Percentiles rank a stretch among this genome's conserved stretches.
Conservation (phyloP, 2,113 vertebrate species). For the Aldabrachelys gigantea region DNA sequence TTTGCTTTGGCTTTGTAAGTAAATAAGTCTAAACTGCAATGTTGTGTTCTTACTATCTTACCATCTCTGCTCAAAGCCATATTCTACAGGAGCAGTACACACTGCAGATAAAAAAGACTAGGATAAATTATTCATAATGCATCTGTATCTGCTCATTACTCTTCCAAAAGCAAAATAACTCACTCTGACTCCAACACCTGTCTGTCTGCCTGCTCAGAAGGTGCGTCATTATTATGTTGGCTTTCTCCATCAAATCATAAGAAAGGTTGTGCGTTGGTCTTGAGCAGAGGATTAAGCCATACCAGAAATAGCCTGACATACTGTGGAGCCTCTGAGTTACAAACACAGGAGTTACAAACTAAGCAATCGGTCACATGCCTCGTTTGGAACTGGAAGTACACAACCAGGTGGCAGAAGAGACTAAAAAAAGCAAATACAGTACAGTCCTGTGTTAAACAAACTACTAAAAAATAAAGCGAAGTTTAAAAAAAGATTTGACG, state of each 20-base stretch:
- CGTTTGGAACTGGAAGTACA: too few relatives aligned
- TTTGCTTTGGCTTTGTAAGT: constrained; percentile 39
- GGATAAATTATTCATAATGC: constrained; percentile 68
- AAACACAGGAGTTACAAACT: too few relatives aligned
- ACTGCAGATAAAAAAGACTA: constrained; percentile 59
- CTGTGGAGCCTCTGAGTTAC: too few relatives aligned
- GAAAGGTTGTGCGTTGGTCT: constrained; percentile 39
- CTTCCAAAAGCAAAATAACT: constrained; percentile 64
- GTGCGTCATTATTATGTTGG: constrained; percentile 63
- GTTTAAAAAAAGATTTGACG: too few relatives aligned
- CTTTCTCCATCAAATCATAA: constrained; percentile 65
- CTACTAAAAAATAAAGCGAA: too few relatives aligned
- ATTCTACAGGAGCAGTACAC: constrained; percentile 43
- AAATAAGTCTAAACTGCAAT: constrained; percentile 55
- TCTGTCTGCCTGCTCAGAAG: constrained; percentile 47
- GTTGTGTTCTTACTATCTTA: constrained; percentile 58
- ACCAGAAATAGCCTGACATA: neutral
- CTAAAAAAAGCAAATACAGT: too few relatives aligned
- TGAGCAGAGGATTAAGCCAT: constrained; percentile 30
- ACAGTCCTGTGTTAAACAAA: too few relatives aligned
- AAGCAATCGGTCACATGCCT: too few relatives aligned
- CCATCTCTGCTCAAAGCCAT: constrained; percentile 54
- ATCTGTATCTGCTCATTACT: constrained; percentile 64
- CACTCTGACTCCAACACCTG: constrained; percentile 28
- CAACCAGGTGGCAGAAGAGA: too few relatives aligned